Conservation (phyloP, 1,140 invertebrate genomes). For the Hylaeus anthracinus region DNA sequence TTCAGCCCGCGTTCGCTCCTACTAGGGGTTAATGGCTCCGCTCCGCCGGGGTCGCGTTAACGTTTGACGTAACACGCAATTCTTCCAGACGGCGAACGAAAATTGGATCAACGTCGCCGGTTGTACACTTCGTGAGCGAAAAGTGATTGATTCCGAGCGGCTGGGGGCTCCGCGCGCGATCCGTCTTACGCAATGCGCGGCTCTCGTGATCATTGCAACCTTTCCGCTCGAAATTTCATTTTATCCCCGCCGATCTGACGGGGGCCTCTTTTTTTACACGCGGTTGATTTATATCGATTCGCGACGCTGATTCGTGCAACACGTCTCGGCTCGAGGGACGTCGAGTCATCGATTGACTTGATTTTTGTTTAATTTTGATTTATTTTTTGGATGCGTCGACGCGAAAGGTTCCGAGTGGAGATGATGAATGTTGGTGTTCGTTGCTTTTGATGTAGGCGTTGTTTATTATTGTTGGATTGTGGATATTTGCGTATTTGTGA, state of each 20-base stretch:
- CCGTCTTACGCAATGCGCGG: constrained; percentile 5
- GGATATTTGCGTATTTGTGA: too few relatives aligned
- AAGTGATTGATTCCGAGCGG: constrained; percentile 21
- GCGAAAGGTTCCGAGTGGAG: too few relatives aligned
- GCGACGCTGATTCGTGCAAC: background rate
- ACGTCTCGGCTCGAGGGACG: background rate
- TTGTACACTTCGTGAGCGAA: background rate
- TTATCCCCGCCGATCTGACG: background rate
- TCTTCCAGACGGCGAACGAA: constrained; percentile 27
- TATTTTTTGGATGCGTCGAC: too few relatives aligned
- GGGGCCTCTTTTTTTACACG: background rate
- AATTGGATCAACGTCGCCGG: constrained; percentile 26
- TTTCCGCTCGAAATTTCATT: constrained; percentile 22
- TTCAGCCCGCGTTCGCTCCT: constrained; percentile 55
- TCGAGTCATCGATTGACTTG: background rate
- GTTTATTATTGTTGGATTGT: too few relatives aligned
- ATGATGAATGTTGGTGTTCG: too few relatives aligned
- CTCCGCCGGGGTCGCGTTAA: constrained; percentile 28
- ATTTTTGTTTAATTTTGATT: background rate
- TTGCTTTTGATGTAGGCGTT: too few relatives aligned
- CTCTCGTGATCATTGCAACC: background rate
- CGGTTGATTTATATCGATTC: constrained; percentile 4
- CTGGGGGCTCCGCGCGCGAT: background rate
- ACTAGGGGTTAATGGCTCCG: constrained; percentile 50
- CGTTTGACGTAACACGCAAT: constrained; percentile 46